Conservation (phyloP, 2,888 invertebrate species). For the Griposia aprilina region DNA sequence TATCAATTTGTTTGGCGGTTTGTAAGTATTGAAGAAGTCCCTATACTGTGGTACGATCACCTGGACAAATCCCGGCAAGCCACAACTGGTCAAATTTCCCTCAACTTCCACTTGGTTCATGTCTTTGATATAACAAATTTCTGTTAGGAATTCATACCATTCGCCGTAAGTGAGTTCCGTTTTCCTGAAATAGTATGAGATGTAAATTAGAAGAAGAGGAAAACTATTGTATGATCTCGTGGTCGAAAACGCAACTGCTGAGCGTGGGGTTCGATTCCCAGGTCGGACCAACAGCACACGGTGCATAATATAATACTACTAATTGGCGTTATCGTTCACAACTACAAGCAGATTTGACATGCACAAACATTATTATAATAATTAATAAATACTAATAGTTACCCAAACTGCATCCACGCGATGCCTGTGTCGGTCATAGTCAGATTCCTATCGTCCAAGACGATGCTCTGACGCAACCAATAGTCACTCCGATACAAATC, state of each 20-base stretch:
- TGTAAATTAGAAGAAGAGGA: constrained; percentile 9
- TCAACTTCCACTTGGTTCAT: constrained; percentile 67
- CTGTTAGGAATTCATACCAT: constrained; percentile 72
- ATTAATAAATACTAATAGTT: not conserved
- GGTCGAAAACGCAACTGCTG: not conserved
- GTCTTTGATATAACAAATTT: constrained; percentile 67
- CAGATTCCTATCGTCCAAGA: constrained; percentile 73
- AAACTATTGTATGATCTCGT: not conserved
- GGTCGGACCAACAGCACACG: no score
- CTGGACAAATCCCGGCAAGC: constrained; percentile 69
- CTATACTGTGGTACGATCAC: constrained; percentile 75
- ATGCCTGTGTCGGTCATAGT: constrained; percentile 78
- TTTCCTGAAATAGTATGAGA: constrained; percentile 69
- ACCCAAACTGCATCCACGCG: constrained; percentile 73
- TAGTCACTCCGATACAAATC: constrained; percentile 74
- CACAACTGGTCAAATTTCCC: constrained; percentile 71
- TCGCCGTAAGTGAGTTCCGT: constrained; percentile 71
- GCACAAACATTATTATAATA: not conserved
- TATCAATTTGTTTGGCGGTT: constrained; percentile 67
- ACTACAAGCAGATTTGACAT: not conserved
- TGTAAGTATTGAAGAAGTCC: constrained; percentile 74
- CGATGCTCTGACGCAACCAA: constrained; percentile 76
- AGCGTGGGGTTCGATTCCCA: not conserved
- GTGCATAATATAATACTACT: no score
- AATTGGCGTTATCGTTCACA: not conserved